Conservation (phyloP, 2,888 invertebrate species). For the Eurytoma adleriae region DNA sequence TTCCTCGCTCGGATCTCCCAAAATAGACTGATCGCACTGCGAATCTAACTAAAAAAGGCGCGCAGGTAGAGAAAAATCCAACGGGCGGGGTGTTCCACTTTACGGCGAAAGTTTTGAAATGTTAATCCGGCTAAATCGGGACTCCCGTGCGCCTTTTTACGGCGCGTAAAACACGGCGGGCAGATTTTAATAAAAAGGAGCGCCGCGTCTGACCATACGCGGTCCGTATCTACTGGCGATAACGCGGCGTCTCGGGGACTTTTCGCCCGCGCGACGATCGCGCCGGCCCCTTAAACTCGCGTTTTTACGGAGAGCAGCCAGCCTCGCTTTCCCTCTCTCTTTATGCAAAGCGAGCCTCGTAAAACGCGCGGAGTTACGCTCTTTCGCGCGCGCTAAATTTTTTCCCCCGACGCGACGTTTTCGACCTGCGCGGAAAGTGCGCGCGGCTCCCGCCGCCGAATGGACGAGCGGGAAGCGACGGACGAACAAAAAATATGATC, state of each 20-base stretch:
- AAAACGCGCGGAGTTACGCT: conserved; percentile 17
- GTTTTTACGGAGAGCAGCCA: neutral
- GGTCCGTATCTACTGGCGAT: neutral
- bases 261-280: neutral
- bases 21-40: no score
- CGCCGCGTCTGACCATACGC: neutral
- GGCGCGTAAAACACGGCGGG: neutral
- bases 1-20: no score
- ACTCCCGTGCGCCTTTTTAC: neutral
- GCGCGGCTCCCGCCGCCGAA: no score
- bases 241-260: neutral
- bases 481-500: no score
- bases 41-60: no score
- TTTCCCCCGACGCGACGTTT: neutral
- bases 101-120: neutral
- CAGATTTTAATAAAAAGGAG: conserved; percentile 18
- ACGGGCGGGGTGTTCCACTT: no score
- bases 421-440: neutral
- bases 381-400: conserved; percentile 12
- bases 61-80: no score
- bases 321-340: neutral
- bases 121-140: neutral
- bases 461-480: no score
- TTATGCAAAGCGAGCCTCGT: conserved; percentile 44
- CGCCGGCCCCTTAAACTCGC: conserved; percentile 20